Evolutionary conservation across 2,113 vertebrate species (phyloP), one percentile per base, ranked within the genome.

Genomic region (Typhlomys cinereus): DNA sequence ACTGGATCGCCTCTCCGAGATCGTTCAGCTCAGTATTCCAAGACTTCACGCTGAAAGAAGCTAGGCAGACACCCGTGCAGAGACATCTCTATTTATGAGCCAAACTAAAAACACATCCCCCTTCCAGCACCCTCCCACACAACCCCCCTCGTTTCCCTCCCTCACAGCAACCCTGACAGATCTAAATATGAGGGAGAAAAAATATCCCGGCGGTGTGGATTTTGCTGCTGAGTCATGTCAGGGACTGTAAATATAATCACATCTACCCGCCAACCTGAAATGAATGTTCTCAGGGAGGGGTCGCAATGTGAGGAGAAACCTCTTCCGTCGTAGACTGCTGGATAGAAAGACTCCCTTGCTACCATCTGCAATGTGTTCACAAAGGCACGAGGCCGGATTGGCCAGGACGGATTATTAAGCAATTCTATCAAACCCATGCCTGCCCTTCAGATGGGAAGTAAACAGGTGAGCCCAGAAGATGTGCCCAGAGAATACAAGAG

Each of bases 231-330:
- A 96, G 95, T 97, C 93, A 97, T 98, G 97, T 98, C 98, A 98
- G 96, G 96, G 94, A 98, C 97, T 98, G 97, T 98, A 98, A 98
- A 98, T 98, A 98, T 97, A 98, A 98, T 98, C 98, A 97, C 98
- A 95, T 98, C 98, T 98, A 98, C 98, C 98, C 97, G 96, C 96
- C 23, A 75, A 98, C 98, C 97, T 98, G 97, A 97, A 98, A 98
- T 97, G 97, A 97, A 96, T 98, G 98, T 98, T n/a, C 95, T n/a
- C 79, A 97, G 96, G 97, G 95, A 96, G 85, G 97, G 98, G 98
- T 98, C 97, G 97, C 95, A 96, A 91, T 96, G 97, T 97, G 94
- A 95, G 96, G 93, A 93, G 95, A 96, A 95, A 90, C 94, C 96
- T 96, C 62, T 95, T 93, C 92, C 76, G 27, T 96, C n/a, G 96